These are phyloP conservation scores for Theretra japonica DNA, from an alignment of 2,888 invertebrate species.

Conservation along the genomic window DNA sequence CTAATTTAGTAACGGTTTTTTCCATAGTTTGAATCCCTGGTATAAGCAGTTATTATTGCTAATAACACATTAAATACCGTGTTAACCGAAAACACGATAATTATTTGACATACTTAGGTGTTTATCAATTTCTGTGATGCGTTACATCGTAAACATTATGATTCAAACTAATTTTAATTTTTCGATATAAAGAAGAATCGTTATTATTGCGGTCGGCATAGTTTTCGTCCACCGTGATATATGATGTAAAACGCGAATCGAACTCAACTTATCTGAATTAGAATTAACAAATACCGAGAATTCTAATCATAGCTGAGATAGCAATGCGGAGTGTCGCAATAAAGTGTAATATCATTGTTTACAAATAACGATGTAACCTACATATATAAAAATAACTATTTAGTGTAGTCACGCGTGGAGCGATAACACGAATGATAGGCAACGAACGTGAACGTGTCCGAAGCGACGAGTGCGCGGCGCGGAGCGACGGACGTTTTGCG, in stretches of 20 bases:
- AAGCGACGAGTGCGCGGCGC: constrained; percentile 51
- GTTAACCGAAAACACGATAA: no score
- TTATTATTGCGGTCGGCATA: constrained; percentile 7
- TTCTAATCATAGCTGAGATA: constrained; percentile 17
- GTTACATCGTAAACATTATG: no score
- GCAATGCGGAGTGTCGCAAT: constrained; percentile 23
- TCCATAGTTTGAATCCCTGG: no score
- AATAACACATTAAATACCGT: no score
- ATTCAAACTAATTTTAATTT: no score
- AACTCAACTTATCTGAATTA: constrained; percentile 41
- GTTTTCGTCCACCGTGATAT: background rate
- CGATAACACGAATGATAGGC: constrained; percentile 62
- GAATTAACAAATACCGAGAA: constrained; percentile 2
- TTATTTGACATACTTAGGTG: no score
- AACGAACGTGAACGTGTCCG: constrained; percentile 62
- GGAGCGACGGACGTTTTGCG: constrained; percentile 65
- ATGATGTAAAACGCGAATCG: background rate
- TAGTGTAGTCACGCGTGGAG: constrained; percentile 55
- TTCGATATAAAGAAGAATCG: background rate
- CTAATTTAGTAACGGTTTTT: no score
- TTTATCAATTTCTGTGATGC: no score
- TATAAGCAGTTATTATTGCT: no score
- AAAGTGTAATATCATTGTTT: constrained; percentile 57
- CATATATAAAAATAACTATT: constrained; percentile 57
- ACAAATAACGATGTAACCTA: constrained; percentile 64